Percentiles rank a stretch among this genome's conserved stretches.
Evolutionary conservation across 1,140 invertebrate species (phyloP).

Genomic region (Orius laevigatus): DNA sequence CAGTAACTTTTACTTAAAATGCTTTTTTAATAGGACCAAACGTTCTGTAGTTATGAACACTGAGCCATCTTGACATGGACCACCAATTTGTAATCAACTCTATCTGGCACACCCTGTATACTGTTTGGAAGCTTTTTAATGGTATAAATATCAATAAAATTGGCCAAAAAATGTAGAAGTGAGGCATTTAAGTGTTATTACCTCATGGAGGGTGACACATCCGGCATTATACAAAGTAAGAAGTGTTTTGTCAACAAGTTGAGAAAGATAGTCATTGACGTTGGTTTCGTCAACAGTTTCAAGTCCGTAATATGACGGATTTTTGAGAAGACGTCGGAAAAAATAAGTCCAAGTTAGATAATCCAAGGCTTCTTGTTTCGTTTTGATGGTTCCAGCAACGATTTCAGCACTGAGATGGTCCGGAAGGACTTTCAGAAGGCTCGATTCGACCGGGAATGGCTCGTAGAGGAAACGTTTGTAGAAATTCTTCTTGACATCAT

Average conservation of each 20-base stretch:
- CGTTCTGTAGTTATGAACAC: too few species aligned
- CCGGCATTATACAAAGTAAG: constrained; percentile 51
- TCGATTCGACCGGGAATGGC: constrained; percentile 98
- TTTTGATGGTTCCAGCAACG: constrained; percentile 62
- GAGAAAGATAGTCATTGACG: constrained; percentile 56
- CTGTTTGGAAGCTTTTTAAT: too few species aligned
- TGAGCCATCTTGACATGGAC: too few species aligned
- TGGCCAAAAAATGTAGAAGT: background rate
- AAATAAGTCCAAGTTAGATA: constrained; percentile 99
- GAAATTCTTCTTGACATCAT: constrained; percentile 97
- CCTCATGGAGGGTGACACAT: constrained; percentile 49
- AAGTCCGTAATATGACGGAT: constrained; percentile 85
- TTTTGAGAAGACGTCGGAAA: constrained; percentile 74
- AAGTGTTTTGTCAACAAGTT: constrained; percentile 61
- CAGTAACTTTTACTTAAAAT: too few species aligned
- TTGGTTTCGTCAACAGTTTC: constrained; percentile 53
- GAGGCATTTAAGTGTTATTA: constrained; percentile 18
- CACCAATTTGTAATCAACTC: too few species aligned
- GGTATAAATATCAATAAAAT: background rate
- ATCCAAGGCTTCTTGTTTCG: constrained; percentile 86
- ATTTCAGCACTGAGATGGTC: constrained; percentile 98
- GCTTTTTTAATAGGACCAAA: too few species aligned
- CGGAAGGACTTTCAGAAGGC: constrained; percentile 71
- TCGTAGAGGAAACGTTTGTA: constrained; percentile 99
- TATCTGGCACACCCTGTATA: too few species aligned